Percentiles rank a stretch among this genome's conserved stretches.
Evolutionary conservation across 92 coral and sea anemone species (phyloP).

Genomic region (Epizoanthus rinbou): DNA sequence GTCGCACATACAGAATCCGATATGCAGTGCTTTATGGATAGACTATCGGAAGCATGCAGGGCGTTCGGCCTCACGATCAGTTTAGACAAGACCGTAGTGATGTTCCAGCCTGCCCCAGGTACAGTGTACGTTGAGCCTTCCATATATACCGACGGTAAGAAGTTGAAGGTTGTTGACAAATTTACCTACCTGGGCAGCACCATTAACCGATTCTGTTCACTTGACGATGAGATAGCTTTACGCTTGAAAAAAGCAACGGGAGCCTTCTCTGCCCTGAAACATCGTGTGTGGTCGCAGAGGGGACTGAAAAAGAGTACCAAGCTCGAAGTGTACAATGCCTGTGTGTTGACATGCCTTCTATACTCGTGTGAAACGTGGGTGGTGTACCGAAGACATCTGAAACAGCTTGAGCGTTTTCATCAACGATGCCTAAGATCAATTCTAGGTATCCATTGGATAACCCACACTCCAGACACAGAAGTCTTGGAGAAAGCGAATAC

Average conservation of each 20-base stretch:
- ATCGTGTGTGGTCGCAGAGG: constrained; percentile 14
- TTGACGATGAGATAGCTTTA: not conserved
- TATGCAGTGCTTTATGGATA: not conserved
- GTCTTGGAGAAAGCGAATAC: constrained; percentile 31
- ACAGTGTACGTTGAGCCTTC: not conserved
- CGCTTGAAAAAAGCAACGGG: not conserved
- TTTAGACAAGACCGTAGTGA: not conserved
- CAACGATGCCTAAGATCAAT: constrained; percentile 6
- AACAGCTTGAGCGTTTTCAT: not conserved
- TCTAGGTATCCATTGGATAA: constrained; percentile 2
- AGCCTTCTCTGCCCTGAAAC: not conserved
- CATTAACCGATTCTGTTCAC: not conserved
- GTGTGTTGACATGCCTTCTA: not conserved
- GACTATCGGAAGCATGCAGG: not conserved
- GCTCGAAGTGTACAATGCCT: not conserved
- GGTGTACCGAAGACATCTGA: constrained; percentile 14
- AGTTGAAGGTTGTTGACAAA: not conserved
- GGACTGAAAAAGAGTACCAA: not conserved
- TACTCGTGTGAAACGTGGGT: constrained; percentile 15
- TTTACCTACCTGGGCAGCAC: not conserved
- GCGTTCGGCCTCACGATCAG: constrained; percentile 15
- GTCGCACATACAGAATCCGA: constrained; percentile 4
- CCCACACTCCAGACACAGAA: constrained; percentile 27
- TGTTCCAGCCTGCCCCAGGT: not conserved
- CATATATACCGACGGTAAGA: not conserved